A percentile compares a stretch with the other conserved stretches of the same genome.
These are phyloP conservation scores for Ianthella basta DNA, from an alignment of 37 sponge, comb jelly and placozoan genomes.

Conservation along the genomic window DNA sequence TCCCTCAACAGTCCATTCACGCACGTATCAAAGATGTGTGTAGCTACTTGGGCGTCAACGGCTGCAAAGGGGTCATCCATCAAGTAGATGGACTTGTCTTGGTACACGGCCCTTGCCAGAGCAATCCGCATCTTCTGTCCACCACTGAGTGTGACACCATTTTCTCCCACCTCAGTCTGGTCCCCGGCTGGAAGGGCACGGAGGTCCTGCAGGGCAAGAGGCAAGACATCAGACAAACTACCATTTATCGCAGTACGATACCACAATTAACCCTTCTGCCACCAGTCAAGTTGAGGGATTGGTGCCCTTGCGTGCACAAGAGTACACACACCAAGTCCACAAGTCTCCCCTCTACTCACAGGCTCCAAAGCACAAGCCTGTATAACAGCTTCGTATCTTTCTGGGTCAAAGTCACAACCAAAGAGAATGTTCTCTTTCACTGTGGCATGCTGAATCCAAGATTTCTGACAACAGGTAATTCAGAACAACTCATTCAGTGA, in stretches of 20 bases:
- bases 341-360: slow-evolving; percentile 42
- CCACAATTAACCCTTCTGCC: not conserved
- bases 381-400: slow-evolving; percentile 70
- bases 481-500: not conserved
- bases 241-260: not conserved
- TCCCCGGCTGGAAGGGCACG: slow-evolving; percentile 85
- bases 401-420: slow-evolving; percentile 67
- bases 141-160: slow-evolving; percentile 98
- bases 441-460: slow-evolving; percentile 96
- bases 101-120: slow-evolving; percentile 97
- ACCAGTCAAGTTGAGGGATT: too few species aligned
- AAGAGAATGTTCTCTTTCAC: slow-evolving; percentile 91
- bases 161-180: slow-evolving; percentile 92
- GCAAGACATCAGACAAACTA: not conserved
- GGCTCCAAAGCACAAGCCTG: slow-evolving; percentile 90
- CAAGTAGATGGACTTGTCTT: slow-evolving; percentile 91
- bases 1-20: slow-evolving; percentile 76
- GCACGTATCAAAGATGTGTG: slow-evolving; percentile 83
- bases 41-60: slow-evolving; percentile 94
- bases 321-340: too few species aligned
- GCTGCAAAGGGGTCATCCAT: slow-evolving; percentile 97
- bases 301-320: not conserved
- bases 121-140: slow-evolving; percentile 95
- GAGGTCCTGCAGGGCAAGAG: slow-evolving; percentile 57
- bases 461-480: slow-evolving; percentile 51